Conservation (phyloP, 2,888 invertebrate species). For the Notodonta dromedarius region DNA sequence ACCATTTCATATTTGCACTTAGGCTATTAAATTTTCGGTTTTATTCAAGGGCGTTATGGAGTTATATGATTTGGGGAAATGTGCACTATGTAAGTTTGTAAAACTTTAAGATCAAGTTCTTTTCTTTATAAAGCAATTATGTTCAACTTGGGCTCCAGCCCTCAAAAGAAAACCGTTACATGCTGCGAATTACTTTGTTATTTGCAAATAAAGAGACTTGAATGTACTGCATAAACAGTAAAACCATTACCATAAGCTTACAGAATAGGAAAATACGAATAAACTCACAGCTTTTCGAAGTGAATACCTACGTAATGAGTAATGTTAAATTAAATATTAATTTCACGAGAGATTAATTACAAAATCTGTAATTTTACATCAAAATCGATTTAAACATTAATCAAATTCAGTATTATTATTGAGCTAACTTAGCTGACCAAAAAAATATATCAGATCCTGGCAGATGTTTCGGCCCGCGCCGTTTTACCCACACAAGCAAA, state of each 20-base stretch:
- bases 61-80: neutral
- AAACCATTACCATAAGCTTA: too few relatives aligned
- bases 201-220: constrained; percentile 11
- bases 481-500: constrained; percentile 52
- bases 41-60: constrained; percentile 7
- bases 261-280: too few relatives aligned
- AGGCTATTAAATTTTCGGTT: constrained; percentile 13
- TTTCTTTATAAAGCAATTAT: constrained; percentile 45
- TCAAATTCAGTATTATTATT: constrained; percentile 62
- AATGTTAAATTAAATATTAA: neutral
- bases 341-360: neutral
- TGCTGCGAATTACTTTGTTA: constrained; percentile 44
- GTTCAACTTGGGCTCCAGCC: constrained; percentile 48
- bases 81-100: constrained; percentile 24
- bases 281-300: too few relatives aligned
- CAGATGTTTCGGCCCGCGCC: constrained; percentile 78
- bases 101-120: constrained; percentile 57
- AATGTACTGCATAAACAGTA: too few relatives aligned
- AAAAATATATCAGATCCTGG: constrained; percentile 68
- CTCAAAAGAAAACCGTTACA: constrained; percentile 73
- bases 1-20: constrained; percentile 35
- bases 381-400: constrained; percentile 40
- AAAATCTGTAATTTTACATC: constrained; percentile 12
- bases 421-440: constrained; percentile 59
- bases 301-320: neutral